Conservation (phyloP, 2,113 vertebrate genomes). For the Procapra przewalskii region DNA sequence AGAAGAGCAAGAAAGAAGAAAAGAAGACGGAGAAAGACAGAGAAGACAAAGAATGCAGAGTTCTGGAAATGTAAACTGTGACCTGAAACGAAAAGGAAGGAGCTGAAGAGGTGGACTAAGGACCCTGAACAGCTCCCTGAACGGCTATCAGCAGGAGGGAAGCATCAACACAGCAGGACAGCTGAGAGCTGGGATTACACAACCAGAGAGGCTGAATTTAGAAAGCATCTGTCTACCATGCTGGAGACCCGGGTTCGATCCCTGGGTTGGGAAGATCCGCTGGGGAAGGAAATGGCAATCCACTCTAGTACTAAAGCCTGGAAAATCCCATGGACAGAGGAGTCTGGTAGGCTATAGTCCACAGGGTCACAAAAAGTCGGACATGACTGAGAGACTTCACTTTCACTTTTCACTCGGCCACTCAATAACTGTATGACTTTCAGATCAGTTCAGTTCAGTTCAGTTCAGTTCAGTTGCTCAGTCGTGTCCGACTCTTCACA, state of each 20-base stretch:
- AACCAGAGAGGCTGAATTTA: not conserved
- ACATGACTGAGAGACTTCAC: too few relatives aligned
- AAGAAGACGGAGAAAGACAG: fast-evolving
- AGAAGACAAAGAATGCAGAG: not conserved
- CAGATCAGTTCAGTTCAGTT: too few relatives aligned
- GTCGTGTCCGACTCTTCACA: too few relatives aligned
- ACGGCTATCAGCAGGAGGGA: not conserved
- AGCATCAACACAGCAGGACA: fast-evolving
- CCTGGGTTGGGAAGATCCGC: too few relatives aligned
- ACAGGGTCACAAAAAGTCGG: too few relatives aligned
- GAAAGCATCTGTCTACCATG: not conserved
- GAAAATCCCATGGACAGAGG: too few relatives aligned
- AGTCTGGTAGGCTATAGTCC: too few relatives aligned
- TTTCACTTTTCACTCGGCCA: not conserved
- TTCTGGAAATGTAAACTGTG: not conserved
- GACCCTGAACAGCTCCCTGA: not conserved
- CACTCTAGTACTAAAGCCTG: too few relatives aligned
- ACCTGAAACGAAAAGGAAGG: not conserved
- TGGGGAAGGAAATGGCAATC: too few relatives aligned
- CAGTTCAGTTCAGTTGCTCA: too few relatives aligned
- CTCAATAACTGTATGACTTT: not conserved
- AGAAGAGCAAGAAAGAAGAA: not conserved
- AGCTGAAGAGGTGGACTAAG: not conserved
- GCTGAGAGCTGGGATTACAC: not conserved
- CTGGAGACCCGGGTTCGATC: fast-evolving